Base-by-base conservation (phyloP, 2,888 invertebrate genomes). In the Lamellibrachia columna region DNA sequence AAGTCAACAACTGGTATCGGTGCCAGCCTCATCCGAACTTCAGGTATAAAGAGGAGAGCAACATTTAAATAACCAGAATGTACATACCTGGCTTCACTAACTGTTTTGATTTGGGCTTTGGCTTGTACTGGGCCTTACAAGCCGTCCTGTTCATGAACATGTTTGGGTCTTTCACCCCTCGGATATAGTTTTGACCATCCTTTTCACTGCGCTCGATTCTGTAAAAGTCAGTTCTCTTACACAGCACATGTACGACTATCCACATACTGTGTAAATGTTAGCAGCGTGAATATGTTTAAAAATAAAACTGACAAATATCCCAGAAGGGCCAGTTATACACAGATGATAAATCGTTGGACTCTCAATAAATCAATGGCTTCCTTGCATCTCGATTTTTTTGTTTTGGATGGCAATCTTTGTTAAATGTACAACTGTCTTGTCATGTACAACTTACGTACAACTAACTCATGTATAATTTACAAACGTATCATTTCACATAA, bases 111-210 rank as follows among this genome's bases (percentile, higher is more conserved):
- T 22, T 22, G 3, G 22, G 75, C 75, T 22, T 75, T 3, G 75
- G 75, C n/a, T 75, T 75, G 75, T 75, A 75, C 22, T 75, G 75
- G 75, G 75, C 75, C 75, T 75, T 75, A n/a, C 75, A 75, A 22
- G 75, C 75, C 22, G 75, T 75, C 75, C 75, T 75, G 75, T 75
- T 75, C 75, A 75, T 75, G 22, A 75, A 75, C 75, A 75, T 75
- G 4, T 75, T 75, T 75, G 75, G 75, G 22, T 75, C 75, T 22
- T 2, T 75, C 22, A 75, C 75, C 22, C 75, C 75, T 4, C 75
- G 75, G 75, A 75, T 75, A n/a, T 75, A 75, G 6, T 75, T 22
- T 6, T 22, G 75, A 15, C 75, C 75, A 75, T 75, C 75, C 75
- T 75, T 75, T 4, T 75, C 75, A 75, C 22, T 75, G 75, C 75